Evolutionary conservation across 2,888 invertebrate genomes (phyloP).

Genomic region (Baronia brevicornis): DNA sequence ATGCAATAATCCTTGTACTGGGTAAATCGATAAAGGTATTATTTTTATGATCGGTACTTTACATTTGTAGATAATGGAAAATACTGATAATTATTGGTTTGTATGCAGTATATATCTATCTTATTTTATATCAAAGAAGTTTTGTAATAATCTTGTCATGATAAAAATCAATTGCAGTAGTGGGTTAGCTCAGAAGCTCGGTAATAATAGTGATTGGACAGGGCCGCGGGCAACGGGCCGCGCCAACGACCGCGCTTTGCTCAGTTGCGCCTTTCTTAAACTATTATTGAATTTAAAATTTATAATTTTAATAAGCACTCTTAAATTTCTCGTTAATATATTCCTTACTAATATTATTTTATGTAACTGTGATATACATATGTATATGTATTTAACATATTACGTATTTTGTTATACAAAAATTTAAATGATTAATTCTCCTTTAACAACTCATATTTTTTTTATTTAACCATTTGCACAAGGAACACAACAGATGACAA

Average conservation of each 20-base stretch:
- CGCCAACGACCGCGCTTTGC: conserved; percentile 18
- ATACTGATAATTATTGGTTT: conserved; percentile 35
- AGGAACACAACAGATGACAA: too few species aligned
- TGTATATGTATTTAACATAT: too few species aligned
- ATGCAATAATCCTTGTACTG: conserved; percentile 37
- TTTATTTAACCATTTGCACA: too few species aligned
- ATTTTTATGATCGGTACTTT: conserved; percentile 40
- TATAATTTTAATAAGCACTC: too few species aligned
- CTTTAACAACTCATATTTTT: too few species aligned
- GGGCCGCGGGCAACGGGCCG: conserved; percentile 29
- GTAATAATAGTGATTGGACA: conserved; percentile 52
- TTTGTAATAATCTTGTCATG: conserved; percentile 62
- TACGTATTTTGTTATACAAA: too few species aligned
- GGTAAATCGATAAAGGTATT: conserved; percentile 5
- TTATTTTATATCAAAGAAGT: conserved; percentile 35
- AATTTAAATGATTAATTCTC: too few species aligned
- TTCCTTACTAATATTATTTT: too few species aligned
- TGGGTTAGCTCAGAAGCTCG: conserved; percentile 48
- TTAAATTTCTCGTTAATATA: too few species aligned
- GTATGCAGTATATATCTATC: conserved; percentile 18
- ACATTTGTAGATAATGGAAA: conserved; percentile 33
- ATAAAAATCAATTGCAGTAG: conserved; percentile 63
- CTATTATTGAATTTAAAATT: conserved; percentile 4
- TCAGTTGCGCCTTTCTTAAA: conserved; percentile 10
- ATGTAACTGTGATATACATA: too few species aligned